Evolutionary conservation across 1,140 invertebrate species (phyloP).

Genomic region (Centruroides vittatus): DNA sequence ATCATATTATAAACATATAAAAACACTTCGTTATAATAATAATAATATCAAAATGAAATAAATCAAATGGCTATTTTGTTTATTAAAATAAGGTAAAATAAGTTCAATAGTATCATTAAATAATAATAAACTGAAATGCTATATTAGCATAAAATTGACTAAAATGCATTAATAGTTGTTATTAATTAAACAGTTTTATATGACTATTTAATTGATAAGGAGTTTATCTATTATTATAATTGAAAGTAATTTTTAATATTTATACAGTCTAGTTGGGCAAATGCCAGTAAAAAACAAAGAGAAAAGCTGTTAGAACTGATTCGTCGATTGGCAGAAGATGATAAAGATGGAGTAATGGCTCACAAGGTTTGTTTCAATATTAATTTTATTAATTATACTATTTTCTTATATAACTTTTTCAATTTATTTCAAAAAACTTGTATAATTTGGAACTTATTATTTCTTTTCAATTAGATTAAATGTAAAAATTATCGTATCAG

Average conservation of each 20-base stretch:
- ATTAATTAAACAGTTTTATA: background rate
- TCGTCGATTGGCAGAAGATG: slow-evolving; percentile 85
- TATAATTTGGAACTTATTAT: too few relatives aligned
- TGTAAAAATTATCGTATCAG: too few relatives aligned
- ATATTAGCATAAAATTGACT: background rate
- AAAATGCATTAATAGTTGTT: background rate
- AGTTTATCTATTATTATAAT: background rate
- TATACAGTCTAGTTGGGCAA: slow-evolving; percentile 76
- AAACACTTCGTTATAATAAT: too few relatives aligned
- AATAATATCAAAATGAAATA: too few relatives aligned
- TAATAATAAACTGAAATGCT: background rate
- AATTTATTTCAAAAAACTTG: too few relatives aligned
- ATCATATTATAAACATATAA: too few relatives aligned
- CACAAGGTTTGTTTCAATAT: slow-evolving; percentile 55
- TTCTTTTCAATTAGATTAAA: too few relatives aligned
- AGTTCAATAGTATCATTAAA: background rate
- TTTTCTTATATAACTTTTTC: too few relatives aligned
- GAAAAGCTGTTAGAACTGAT: slow-evolving; percentile 93
- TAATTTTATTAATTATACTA: background rate
- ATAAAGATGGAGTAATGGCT: slow-evolving; percentile 97
- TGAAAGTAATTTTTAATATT: background rate
- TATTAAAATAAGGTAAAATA: background rate
- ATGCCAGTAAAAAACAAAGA: slow-evolving; percentile 87
- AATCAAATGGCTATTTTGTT: background rate
- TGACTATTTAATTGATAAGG: background rate